Conservation (phyloP, 2,888 invertebrate species). For the Petrophora chlorosata region DNA sequence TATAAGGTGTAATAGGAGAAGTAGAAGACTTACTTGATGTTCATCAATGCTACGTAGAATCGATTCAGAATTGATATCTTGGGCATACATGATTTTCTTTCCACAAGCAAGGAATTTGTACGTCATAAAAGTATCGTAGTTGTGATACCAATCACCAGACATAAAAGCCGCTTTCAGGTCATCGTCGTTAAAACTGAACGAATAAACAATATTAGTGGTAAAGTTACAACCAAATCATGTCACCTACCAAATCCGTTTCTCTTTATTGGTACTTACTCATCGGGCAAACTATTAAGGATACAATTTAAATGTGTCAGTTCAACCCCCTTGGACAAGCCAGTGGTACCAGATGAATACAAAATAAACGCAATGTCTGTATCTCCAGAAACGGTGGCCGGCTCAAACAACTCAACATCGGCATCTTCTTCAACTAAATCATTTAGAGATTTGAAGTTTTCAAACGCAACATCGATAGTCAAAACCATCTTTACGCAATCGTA, state of each 20-base stretch:
- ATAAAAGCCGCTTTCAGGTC: slow-evolving; percentile 54
- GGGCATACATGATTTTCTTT: slow-evolving; percentile 56
- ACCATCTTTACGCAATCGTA: slow-evolving; percentile 54
- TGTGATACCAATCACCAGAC: slow-evolving; percentile 66
- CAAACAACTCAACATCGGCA: slow-evolving; percentile 54
- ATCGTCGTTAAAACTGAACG: slow-evolving; percentile 55
- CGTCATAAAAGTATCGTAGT: slow-evolving; percentile 65
- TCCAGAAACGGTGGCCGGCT: slow-evolving; percentile 74
- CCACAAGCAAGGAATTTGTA: slow-evolving; percentile 62
- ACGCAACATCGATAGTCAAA: slow-evolving; percentile 52
- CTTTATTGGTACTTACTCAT: slow-evolving; percentile 59
- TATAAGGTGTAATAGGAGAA: too few species aligned
- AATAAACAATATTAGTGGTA: too few species aligned
- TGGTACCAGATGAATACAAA: slow-evolving; percentile 88
- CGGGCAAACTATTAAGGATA: slow-evolving; percentile 58
- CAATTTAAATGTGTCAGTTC: slow-evolving; percentile 85
- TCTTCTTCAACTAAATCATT: slow-evolving; percentile 46
- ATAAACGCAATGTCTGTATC: slow-evolving; percentile 64
- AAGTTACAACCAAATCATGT: too few species aligned
- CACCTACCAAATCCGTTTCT: too few species aligned
- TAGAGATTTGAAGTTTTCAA: slow-evolving; percentile 42
- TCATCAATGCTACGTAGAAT: slow-evolving; percentile 51
- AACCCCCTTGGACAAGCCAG: slow-evolving; percentile 87
- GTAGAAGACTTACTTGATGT: slow-evolving; percentile 52
- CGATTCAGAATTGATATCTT: slow-evolving; percentile 36